Percentiles rank a stretch among this genome's conserved stretches.
Conservation (phyloP, 37 sponge, comb jelly and placozoan species). For the Crambe crambe region DNA sequence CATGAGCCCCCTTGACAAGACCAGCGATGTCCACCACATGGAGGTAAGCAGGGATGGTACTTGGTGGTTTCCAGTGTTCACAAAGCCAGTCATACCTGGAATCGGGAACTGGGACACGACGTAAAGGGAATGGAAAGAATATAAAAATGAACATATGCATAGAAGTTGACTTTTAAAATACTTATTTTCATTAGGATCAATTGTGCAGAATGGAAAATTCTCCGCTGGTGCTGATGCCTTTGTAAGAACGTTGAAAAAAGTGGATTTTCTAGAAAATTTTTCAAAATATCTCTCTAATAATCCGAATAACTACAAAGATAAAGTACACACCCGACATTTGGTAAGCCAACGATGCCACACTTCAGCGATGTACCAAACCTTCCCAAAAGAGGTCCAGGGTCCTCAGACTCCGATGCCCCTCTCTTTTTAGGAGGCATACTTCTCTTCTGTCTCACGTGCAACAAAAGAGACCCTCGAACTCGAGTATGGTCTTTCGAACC, state of each 20-base stretch:
- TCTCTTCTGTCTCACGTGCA: conserved; percentile 1
- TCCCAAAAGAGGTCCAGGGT: conserved; percentile 79
- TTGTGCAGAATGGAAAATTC: conserved; percentile 99
- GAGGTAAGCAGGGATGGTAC: conserved; percentile 89
- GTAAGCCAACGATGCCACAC: conserved; percentile 95
- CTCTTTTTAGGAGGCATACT: conserved; percentile 98
- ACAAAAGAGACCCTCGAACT: background rate
- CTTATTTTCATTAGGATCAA: conserved; percentile 98
- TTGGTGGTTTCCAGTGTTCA: conserved; percentile 83
- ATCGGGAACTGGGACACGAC: conserved; percentile 97
- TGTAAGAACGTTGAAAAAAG: conserved; percentile 97
- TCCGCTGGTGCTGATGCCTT: conserved; percentile 92
- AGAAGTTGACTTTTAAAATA: background rate
- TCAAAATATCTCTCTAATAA: background rate
- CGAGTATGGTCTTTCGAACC: too few species aligned
- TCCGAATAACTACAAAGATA: background rate
- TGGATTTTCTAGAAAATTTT: conserved; percentile 79
- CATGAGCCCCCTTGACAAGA: conserved; percentile 95
- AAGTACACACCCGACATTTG: conserved; percentile 91
- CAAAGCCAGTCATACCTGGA: conserved; percentile 87
- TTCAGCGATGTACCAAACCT: conserved; percentile 96
- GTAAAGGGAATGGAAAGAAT: conserved; percentile 23
- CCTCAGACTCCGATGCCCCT: conserved; percentile 57
- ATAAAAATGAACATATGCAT: background rate
- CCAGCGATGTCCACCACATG: conserved; percentile 97